Conservation (phyloP, 1,140 invertebrate species). For the Bactericera cockerelli region DNA sequence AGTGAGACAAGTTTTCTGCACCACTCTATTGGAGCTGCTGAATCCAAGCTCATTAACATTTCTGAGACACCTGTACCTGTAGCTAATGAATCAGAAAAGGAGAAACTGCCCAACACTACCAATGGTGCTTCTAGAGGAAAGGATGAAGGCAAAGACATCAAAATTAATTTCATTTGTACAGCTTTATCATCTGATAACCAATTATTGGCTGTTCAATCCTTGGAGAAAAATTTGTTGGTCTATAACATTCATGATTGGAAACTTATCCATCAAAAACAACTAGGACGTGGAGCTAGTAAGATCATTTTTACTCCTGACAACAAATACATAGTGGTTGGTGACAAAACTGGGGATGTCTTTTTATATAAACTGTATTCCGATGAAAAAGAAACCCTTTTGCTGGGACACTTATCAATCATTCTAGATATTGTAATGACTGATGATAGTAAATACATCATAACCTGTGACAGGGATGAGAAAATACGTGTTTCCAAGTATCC, state of each 20-base stretch:
- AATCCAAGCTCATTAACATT: background rate
- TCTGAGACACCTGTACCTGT: background rate
- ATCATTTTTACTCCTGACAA: conserved; percentile 46
- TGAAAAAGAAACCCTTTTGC: conserved; percentile 38
- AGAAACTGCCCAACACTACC: background rate
- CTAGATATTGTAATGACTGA: conserved; percentile 56
- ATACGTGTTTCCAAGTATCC: conserved; percentile 75
- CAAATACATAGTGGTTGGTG: conserved; percentile 47
- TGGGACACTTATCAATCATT: conserved; percentile 77
- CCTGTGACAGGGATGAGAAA: conserved; percentile 85
- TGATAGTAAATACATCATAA: conserved; percentile 57
- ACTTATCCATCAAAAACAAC: background rate
- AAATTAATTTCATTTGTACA: background rate
- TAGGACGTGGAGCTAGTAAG: conserved; percentile 45
- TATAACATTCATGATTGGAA: background rate
- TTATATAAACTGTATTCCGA: conserved; percentile 40
- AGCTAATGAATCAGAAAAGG: too few relatives aligned
- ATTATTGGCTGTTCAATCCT: background rate
- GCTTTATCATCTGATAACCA: background rate
- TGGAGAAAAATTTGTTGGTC: background rate
- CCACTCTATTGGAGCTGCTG: background rate
- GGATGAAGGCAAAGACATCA: background rate
- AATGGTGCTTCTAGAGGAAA: background rate
- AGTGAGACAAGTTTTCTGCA: background rate
- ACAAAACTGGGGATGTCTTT: conserved; percentile 78